Evolutionary conservation across 2,888 invertebrate genomes (phyloP).

Genomic region (Gymnoscelis rufifasciata): DNA sequence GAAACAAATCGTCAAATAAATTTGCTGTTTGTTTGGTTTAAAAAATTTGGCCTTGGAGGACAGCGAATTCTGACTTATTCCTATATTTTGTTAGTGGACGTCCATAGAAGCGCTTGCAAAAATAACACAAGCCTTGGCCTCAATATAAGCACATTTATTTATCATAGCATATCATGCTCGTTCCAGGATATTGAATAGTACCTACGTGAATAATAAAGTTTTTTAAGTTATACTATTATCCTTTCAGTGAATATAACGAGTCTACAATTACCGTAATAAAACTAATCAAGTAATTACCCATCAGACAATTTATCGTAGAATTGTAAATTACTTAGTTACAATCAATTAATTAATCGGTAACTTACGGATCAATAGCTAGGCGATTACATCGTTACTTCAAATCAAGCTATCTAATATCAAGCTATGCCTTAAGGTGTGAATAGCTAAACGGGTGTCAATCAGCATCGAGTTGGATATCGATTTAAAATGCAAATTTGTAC

Average conservation of each 20-base stretch:
- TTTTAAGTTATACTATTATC: no score
- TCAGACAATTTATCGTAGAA: background rate
- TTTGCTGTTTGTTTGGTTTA: no score
- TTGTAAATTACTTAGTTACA: background rate
- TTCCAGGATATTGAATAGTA: no score
- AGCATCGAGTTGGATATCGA: constrained; percentile 46
- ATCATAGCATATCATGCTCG: no score
- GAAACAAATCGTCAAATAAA: no score
- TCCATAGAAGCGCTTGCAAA: no score
- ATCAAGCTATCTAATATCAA: constrained; percentile 5
- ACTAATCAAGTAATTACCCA: background rate
- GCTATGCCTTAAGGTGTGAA: constrained; percentile 16
- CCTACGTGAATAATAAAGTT: no score
- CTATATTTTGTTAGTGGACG: no score
- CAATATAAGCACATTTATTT: no score
- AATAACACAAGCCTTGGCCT: no score
- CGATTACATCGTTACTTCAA: constrained; percentile 10
- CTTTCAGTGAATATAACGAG: background rate
- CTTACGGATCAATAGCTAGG: background rate
- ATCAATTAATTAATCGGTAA: constrained; percentile 10
- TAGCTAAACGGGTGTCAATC: constrained; percentile 36
- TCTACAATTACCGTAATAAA: background rate
- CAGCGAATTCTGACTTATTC: no score
- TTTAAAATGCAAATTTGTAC: constrained; percentile 69
- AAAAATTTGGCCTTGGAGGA: no score